Base-by-base conservation (phyloP, 2,797 vertebrate genomes). In the Periparus ater region DNA sequence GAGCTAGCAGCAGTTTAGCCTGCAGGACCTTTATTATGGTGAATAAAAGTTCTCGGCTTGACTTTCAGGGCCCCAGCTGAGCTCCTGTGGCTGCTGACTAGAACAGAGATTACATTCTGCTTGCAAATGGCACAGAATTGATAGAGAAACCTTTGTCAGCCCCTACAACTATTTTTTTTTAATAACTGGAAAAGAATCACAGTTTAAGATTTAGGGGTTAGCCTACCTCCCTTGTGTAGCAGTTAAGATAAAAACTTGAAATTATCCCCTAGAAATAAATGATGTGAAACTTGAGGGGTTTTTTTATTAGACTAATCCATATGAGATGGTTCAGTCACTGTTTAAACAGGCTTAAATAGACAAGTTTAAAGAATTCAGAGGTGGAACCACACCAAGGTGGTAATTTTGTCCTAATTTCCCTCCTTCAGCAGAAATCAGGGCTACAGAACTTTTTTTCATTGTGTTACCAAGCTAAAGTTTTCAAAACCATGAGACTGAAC, bases 21-120 rank as follows among this genome's bases (percentile, higher is more conserved):
- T 63, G 50, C 40, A 88, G 89, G 76, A 88, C 40, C 58, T 91
- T 58, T 42, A 68, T 73, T 75, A 34, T 13, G 40, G 70, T 62
- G 36, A 40, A 70, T 88, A 88, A 90, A 91, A 65, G 51, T 48
- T 36, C 65, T n/a, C 50, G 88, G 70, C 62, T 81, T 93, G 85
- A 88, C 44, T 51, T 42, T 26, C 27, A 27, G 47, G 22, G 55
- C n/a, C 29, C 62, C 82, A 65, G 30, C 30, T 75, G 79, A 80
- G 85, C n/a, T 85, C 25, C 65, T 68, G 73, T 44, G 70, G 34
- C 57, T 87, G 34, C 26, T 86, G 62, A 72, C 58, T 48, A 53
- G 55, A 94, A 84, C 16, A 54, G 65, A 78, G 53, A 50, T 34
- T 74, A 60, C 38, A 27, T 68, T 89, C 54, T 68, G 17, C 44